These are phyloP conservation scores for Steinernema feltiae DNA, from an alignment of 1,140 invertebrate species.

Conservation along the genomic window DNA sequence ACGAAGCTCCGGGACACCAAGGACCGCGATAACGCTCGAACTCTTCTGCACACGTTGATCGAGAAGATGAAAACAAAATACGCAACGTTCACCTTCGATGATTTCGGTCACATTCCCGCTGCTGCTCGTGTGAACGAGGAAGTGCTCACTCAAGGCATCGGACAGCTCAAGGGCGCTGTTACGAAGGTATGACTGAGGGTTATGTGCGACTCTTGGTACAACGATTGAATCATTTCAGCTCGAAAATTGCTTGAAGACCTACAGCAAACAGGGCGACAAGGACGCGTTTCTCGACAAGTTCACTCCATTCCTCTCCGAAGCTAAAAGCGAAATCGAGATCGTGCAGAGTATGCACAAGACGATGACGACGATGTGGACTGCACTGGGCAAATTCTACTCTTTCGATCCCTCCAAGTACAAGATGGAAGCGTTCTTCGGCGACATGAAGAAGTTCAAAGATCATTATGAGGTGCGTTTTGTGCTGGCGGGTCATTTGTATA, in stretches of 20 bases:
- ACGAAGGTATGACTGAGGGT: slow-evolving; percentile 35
- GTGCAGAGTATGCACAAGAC: slow-evolving; percentile 82
- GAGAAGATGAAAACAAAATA: slow-evolving; percentile 75
- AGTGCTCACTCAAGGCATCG: slow-evolving; percentile 29
- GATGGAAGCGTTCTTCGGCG: slow-evolving; percentile 89
- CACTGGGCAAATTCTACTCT: slow-evolving; percentile 79
- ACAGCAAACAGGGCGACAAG: slow-evolving; percentile 26
- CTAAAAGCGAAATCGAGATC: slow-evolving; percentile 76
- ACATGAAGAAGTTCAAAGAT: slow-evolving; percentile 90
- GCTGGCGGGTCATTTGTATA: too few species aligned
- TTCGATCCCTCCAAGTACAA: slow-evolving; percentile 90
- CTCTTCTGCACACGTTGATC: slow-evolving; percentile 83
- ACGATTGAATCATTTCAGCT: slow-evolving; percentile 18
- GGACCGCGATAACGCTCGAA: slow-evolving; percentile 83
- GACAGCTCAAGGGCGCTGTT: slow-evolving; percentile 18
- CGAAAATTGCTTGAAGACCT: slow-evolving; percentile 35
- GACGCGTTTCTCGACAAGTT: slow-evolving; percentile 36
- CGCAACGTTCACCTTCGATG: slow-evolving; percentile 73
- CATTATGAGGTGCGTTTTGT: slow-evolving; percentile 70
- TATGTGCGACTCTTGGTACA: neutral
- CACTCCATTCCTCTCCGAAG: slow-evolving; percentile 70
- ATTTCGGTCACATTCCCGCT: slow-evolving; percentile 72
- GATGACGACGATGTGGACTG: slow-evolving; percentile 77
- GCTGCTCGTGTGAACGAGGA: slow-evolving; percentile 60
- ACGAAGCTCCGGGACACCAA: slow-evolving; percentile 90